Evolutionary conservation across 2,888 invertebrate genomes (phyloP), one percentile per base, ranked within the genome.

Genomic region (Apamea crenata): DNA sequence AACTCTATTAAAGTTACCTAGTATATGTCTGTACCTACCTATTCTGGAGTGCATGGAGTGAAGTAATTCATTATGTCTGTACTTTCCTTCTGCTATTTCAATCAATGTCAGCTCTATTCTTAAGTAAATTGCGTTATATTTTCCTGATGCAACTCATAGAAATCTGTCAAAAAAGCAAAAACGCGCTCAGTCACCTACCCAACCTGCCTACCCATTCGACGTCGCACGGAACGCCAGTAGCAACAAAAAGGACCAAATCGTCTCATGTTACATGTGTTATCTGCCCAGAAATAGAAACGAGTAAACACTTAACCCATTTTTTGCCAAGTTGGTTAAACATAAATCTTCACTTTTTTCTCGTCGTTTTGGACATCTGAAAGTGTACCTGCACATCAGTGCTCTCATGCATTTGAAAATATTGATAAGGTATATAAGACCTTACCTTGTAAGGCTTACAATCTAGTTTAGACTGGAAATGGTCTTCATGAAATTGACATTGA

Each of bases 281-380:
- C 92, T 91, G 89, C 87, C 80, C 90, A 90, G 89, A 93, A 93
- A 92, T 90, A 90, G 89, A 90, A 90, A 83, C 80, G 90, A 91
- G 91, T 93, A 94, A 93, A 95, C 94, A 94, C 94, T 95, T 94
- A 94, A 94, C 94, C 94, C 93, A 94, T 93, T 95, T 95, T 95
- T 95, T 94, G 91, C 90, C 80, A 85, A 89, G 91, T 91, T 87
- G 91, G 85, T 93, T 93, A 92, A 92, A 92, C 93, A 95, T 95
- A 93, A 95, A 95, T 95, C 94, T 93, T 90, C 80, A 85, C 74
- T 78, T 93, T 94, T 90, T 91, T 88, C 88, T 65, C 32, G 21
- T 88, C 90, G 80, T 87, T 90, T 86, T 86, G 80, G 81, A 82
- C 83, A 88, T 88, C 81, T 84, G 84, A 81, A 85, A 83, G 78